Percentiles rank a stretch among this genome's conserved stretches.
Evolutionary conservation across 2,888 invertebrate species (phyloP).

Genomic region (Troglohyphantes excavatus): DNA sequence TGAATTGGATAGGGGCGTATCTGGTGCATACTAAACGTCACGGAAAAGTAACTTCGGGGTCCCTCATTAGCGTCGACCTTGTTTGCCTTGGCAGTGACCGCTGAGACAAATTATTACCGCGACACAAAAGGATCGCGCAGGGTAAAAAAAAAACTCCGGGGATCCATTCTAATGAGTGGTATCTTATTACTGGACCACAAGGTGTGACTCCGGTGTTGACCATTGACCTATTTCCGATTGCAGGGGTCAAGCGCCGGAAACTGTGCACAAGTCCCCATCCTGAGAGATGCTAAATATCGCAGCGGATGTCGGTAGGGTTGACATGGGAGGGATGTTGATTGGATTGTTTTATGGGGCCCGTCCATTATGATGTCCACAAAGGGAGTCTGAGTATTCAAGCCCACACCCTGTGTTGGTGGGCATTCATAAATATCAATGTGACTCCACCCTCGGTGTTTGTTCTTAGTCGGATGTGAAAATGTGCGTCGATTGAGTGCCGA

Average conservation of each 20-base stretch:
- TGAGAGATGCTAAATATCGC: conserved; percentile 12
- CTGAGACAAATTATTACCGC: conserved; percentile 37
- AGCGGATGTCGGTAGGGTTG: conserved; percentile 43
- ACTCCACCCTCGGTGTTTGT: conserved; percentile 15
- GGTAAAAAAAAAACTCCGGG: conserved; percentile 18
- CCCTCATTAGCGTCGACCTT: conserved; percentile 70
- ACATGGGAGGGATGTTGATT: conserved; percentile 23
- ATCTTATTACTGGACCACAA: conserved; percentile 61
- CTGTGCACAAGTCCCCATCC: neutral
- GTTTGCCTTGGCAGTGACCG: conserved; percentile 73
- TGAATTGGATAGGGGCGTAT: conserved; percentile 2
- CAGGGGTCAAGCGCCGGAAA: conserved; percentile 39
- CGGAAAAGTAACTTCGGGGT: conserved; percentile 55
- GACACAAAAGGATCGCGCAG: neutral
- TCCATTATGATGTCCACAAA: conserved; percentile 23
- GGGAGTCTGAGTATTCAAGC: conserved; percentile 1
- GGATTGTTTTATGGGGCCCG: conserved; percentile 30
- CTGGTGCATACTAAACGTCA: conserved; percentile 62
- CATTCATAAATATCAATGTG: neutral
- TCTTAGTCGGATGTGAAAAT: conserved; percentile 1
- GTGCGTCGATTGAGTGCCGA: no score
- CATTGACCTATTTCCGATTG: conserved; percentile 66
- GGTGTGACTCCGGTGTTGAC: conserved; percentile 72
- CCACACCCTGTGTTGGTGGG: neutral
- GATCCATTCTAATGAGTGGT: conserved; percentile 14